phyloP scores from a whole-genome alignment of 2,888 invertebrate species.

The Orthosia gracilis region DNA sequence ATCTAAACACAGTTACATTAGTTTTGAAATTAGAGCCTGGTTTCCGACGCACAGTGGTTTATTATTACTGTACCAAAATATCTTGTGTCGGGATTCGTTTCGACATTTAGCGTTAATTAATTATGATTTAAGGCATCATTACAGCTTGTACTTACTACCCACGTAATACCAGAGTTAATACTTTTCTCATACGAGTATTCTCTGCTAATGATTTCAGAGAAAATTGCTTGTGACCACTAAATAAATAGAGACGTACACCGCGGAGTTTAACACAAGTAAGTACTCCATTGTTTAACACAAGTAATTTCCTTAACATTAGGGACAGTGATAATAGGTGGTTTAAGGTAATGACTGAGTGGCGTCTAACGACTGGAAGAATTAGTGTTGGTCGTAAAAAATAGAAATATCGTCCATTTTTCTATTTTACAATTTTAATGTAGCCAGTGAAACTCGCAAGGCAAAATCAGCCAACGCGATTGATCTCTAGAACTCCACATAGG shows the following conservation, averaged over 20 bases:
- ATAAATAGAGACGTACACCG: neutral
- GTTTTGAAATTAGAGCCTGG: neutral
- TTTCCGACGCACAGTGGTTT: neutral
- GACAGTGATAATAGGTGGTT: too few relatives aligned
- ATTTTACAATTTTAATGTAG: too few relatives aligned
- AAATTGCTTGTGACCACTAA: neutral
- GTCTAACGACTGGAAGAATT: too few relatives aligned
- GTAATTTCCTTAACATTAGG: too few relatives aligned
- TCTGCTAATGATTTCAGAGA: neutral
- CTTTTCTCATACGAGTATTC: neutral
- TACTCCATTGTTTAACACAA: too few relatives aligned
- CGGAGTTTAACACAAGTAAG: neutral
- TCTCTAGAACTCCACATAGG: too few relatives aligned
- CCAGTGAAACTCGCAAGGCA: too few relatives aligned
- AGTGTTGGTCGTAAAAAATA: too few relatives aligned
- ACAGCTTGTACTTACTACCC: neutral
- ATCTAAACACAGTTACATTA: neutral
- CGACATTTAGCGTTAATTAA: neutral
- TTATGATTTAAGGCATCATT: neutral
- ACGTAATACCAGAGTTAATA: neutral
- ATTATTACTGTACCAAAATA: neutral
- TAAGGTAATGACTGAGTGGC: too few relatives aligned
- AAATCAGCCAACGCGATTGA: too few relatives aligned
- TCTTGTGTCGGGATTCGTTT: slow-evolving; percentile 8
- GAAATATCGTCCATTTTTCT: too few relatives aligned